Conservation (phyloP, 2,113 vertebrate genomes). For the Scolopax mira region DNA sequence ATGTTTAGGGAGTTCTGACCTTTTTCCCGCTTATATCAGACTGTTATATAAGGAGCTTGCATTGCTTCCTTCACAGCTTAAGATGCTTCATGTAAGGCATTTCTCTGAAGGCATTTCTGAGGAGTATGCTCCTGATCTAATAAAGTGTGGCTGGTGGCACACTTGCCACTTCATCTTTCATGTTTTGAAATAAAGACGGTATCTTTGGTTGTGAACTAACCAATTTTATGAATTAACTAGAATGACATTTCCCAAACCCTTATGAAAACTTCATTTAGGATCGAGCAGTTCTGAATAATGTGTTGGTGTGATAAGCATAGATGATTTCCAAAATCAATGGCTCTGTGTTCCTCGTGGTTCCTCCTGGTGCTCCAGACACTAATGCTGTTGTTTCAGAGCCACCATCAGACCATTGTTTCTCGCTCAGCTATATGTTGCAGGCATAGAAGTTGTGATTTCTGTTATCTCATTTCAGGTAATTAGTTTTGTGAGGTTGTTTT, state of each 20-base stretch:
- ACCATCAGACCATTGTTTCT: not conserved
- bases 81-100: not conserved
- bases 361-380: not conserved
- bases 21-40: not conserved
- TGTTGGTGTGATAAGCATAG: not conserved
- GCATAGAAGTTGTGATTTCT: not conserved
- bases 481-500: not conserved
- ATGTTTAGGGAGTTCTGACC: not conserved
- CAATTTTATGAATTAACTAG: not conserved
- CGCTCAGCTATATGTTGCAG: not conserved
- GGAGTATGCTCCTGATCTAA: not conserved
- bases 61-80: not conserved
- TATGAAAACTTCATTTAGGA: not conserved
- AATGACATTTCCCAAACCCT: not conserved
- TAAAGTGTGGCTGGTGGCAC: not conserved
- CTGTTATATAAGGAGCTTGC: not conserved
- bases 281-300: not conserved
- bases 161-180: not conserved
- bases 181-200: not conserved
- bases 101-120: not conserved
- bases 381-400: not conserved
- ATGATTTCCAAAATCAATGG: not conserved
- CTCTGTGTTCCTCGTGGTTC: not conserved
- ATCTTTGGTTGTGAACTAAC: not conserved
- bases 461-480: not conserved